phyloP scores from a whole-genome alignment of 2,797 vertebrate species.

The Pelobates cultripes region DNA sequence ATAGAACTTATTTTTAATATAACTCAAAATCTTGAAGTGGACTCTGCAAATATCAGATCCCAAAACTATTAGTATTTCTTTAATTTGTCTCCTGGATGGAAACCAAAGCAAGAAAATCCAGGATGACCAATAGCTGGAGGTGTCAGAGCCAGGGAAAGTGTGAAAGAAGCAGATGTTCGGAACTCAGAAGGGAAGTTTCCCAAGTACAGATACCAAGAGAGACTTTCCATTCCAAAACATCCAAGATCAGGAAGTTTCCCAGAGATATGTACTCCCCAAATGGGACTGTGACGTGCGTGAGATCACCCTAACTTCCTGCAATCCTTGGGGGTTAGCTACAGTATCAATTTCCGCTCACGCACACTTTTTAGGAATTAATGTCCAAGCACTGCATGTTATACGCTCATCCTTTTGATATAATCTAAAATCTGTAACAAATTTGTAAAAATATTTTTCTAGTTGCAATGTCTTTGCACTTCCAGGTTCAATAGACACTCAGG shows the following conservation, averaged over 20 bases:
- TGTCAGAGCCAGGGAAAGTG: slow-evolving; percentile 25
- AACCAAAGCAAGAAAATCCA: slow-evolving; percentile 13
- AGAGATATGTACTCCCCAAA: slow-evolving; percentile 47
- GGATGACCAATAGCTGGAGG: slow-evolving; percentile 4
- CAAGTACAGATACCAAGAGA: slow-evolving; percentile 68
- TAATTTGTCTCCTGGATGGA: slow-evolving; percentile 5
- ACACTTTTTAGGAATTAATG: background rate
- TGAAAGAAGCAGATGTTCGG: slow-evolving; percentile 53
- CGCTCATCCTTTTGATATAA: no score
- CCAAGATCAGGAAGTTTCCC: slow-evolving; percentile 60
- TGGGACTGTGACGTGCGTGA: slow-evolving; percentile 41
- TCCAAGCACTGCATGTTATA: no score
- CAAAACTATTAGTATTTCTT: slow-evolving; percentile 1
- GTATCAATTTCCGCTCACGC: background rate
- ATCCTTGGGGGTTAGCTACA: slow-evolving; percentile 17
- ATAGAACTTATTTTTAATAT: no score
- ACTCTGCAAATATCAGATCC: no score
- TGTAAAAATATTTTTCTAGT: no score
- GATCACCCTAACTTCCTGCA: slow-evolving; percentile 41
- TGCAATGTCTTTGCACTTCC: no score
- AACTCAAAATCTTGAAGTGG: no score
- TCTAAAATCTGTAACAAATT: no score
- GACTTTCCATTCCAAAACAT: slow-evolving; percentile 58
- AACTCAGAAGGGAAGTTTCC: slow-evolving; percentile 58
- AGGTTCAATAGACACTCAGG: no score